Evolutionary conservation across 2,797 vertebrate species (phyloP).

Genomic region (Acestrorhynchus altus): DNA sequence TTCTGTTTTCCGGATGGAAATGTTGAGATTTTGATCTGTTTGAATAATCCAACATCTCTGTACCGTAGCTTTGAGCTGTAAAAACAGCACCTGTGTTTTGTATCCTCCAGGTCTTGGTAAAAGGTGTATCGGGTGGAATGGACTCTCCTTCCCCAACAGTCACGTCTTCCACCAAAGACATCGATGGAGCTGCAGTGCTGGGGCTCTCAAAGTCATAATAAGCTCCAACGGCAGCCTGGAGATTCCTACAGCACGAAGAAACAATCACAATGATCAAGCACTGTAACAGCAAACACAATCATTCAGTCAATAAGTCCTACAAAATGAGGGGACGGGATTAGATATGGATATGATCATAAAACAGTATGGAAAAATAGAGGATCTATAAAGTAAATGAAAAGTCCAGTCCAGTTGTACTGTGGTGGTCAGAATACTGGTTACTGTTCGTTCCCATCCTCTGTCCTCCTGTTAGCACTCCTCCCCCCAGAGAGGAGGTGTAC

Average conservation of each 20-base stretch:
- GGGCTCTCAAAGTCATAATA: constrained; percentile 98
- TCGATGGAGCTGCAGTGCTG: constrained; percentile 91
- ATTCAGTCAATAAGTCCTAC: too few species aligned
- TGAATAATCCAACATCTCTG: background rate
- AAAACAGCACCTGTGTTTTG: constrained; percentile 88
- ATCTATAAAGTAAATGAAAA: too few species aligned
- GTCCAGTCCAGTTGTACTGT: too few species aligned
- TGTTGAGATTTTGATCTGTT: background rate
- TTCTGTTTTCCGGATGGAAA: background rate
- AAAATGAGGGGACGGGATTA: too few species aligned
- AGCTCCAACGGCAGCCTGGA: constrained; percentile 96
- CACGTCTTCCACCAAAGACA: constrained; percentile 98
- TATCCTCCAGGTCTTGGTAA: constrained; percentile 98
- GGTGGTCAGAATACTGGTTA: too few species aligned
- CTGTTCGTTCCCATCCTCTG: too few species aligned
- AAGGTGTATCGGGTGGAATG: constrained; percentile 94
- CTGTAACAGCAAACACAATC: too few species aligned
- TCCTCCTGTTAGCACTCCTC: too few species aligned
- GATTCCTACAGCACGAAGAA: constrained; percentile 83
- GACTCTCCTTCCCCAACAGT: constrained; percentile 98
- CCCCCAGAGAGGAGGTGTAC: too few species aligned
- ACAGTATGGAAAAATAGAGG: too few species aligned
- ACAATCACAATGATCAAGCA: background rate
- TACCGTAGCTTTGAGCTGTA: background rate
- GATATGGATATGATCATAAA: too few species aligned